Evolutionary conservation across 2,113 vertebrate species (phyloP), one percentile per base, ranked within the genome.

Genomic region (Hydrolagus affinis): DNA sequence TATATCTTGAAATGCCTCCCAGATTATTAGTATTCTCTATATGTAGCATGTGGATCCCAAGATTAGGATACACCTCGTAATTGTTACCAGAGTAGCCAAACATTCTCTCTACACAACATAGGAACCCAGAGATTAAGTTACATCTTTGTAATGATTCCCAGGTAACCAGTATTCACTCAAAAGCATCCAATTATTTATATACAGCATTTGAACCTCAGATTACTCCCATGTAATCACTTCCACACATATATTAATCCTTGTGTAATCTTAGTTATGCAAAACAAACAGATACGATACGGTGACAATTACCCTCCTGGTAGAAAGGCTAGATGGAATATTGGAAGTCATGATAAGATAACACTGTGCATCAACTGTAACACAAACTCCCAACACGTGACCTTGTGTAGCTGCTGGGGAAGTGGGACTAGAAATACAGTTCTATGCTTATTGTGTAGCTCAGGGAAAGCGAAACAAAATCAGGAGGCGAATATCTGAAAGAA

Each of bases 101-200:
- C 44, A 44, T 6, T 44, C 44, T 44, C 44, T 44, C 44, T 44
- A 6, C 44, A 44, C 44, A 44, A 3, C 44, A 44, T 44, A 44
- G 44, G 44, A 44, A 44, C 44, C 8, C 32, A 56, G 73, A 32
- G 72, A 17, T 74, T 57, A 23, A 21, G 59, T 77, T 60, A 77
- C 75, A 11, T 30, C 32, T 10, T 75, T 75, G 73, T 57, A 77
- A 77, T 77, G 21, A 77, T 25, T 77, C 56, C 72, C 75, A 77
- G 56, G 44, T 77, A 77, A 23, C 15, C 75, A 77, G 12, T n/a
- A 57, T 57, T 21, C 73, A 21, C 32, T 56, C 1, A 44, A 44
- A 44, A 6, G 44, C 44, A 44, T 44, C 2, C 1, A 44, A 44
- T 44, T 3, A 44, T 44, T 44, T 3, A n/a, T 44, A 56, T 75